Base-by-base conservation (phyloP, 2,888 invertebrate genomes). In the Apamea crenata region DNA sequence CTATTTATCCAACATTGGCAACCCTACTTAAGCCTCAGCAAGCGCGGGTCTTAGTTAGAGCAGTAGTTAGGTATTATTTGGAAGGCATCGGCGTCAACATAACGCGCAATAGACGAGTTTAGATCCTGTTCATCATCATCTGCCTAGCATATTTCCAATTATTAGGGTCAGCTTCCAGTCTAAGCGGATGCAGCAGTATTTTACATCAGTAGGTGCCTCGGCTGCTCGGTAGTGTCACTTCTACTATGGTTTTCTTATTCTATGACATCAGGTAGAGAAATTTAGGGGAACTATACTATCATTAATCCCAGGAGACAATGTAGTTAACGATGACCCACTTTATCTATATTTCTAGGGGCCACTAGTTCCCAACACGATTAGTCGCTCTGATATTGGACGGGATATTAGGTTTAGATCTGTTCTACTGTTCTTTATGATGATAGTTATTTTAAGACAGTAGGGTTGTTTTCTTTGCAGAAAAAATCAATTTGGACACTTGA, bases 311-410 rank as follows among this genome's bases (percentile, higher is more conserved):
- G 78, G 94, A 92, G 95, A 93, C 93, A 91, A 91, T 91, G 92
- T 93, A 93, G 95, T 94, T 94, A 95, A 94, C 93, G 92, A 93
- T 93, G 94, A 93, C 94, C 95, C 93, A 94, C 94, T 95, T 95
- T 94, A 94, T 93, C 93, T 89, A 91, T 90, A 92, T 92, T 92
- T 91, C 92, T 92, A 90, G 90, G 87, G 78, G 88, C 90, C 88
- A 82, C 86, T 84, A 90, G 87, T 87, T 90, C 92, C 91, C 87
- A 87, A 81, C 77, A 82, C 91, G 91, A 92, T 92, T 91, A 91
- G 88, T 85, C 79, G 89, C 83, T 87, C 78, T 81, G 90, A 90
- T 91, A 91, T 91, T 89, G 88, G 86, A 89, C 87, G 74, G 86
- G 87, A 88, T 90, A 92, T 91, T 89, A 91, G 85, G 74, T 90